These are phyloP conservation scores for Corythaixoides concolor DNA, from an alignment of 2,113 vertebrate genomes.

Conservation along the genomic window DNA sequence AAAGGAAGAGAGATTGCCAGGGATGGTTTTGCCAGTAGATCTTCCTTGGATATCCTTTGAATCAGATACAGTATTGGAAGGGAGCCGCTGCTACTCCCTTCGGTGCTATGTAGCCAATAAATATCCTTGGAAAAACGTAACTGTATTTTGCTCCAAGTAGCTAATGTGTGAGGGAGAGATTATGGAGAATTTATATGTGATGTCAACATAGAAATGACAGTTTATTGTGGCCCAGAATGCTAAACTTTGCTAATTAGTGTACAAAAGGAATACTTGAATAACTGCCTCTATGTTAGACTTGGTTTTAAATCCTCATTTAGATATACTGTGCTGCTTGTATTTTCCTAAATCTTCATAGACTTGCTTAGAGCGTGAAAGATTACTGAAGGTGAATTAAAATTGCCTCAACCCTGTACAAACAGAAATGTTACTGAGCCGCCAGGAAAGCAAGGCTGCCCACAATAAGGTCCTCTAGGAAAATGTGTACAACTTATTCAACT, in stretches of 20 bases:
- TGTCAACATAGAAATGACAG: neutral
- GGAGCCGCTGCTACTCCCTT: neutral
- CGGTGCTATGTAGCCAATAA: neutral
- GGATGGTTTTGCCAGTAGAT: neutral
- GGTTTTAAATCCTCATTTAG: neutral
- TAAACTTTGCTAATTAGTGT: neutral
- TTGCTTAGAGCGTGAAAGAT: neutral
- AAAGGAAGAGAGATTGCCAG: neutral
- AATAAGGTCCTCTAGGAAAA: neutral
- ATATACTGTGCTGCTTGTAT: neutral
- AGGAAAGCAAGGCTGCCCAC: rapidly evolving
- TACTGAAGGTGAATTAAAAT: neutral
- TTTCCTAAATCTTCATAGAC: neutral
- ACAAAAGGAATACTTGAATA: neutral
- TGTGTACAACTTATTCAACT: too few relatives aligned
- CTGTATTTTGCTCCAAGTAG: neutral
- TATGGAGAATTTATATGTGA: neutral
- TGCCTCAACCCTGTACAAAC: neutral
- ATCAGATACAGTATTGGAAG: neutral
- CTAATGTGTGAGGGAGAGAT: neutral
- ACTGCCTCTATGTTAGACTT: neutral
- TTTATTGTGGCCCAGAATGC: neutral
- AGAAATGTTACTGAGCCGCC: neutral
- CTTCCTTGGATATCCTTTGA: neutral
- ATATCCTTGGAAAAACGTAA: neutral